Evolutionary conservation across 2,113 vertebrate species (phyloP), one percentile per base, ranked within the genome.

Genomic region (Podarcis muralis): DNA sequence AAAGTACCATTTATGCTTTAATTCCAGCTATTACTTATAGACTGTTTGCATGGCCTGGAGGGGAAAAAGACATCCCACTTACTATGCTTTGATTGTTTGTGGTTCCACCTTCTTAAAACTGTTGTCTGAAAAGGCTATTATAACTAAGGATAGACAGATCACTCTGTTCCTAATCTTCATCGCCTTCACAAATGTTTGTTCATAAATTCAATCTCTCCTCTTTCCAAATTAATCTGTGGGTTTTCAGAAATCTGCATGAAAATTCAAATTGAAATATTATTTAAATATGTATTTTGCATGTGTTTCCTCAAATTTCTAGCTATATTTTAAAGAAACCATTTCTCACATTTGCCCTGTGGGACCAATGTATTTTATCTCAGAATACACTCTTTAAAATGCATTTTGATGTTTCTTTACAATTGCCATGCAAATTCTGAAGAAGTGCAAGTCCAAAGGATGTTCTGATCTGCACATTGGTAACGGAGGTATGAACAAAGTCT

Each of bases 1-100:
- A 25, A 65, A 81, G 65, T 57, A 80, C 81, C 65, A 71, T 81
- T 87, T 81, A 81, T 81, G 77, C 76, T 71, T 87, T 65, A 87
- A 87, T 80, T 80, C 85, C 76, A 57, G 57, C 76, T 59, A 87
- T 80, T 87, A 71, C 80, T 87, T 87, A 87, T 77, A 68, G 27
- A 23, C 43, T 32, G 37, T 86, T n/a, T 86, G 75, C 75, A 78
- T 78, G 59, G 85, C 37, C 37, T 68, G 59, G 7, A 57, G 43
- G 43, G 9, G 8, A 2, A 9, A 48, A 2, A 48, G 43, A 48
- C 43, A 48, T 48, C 43, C 43, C 43, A 80, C 22, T 80, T 80
- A 69, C 76, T 35, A 43, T 53, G n/a, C 30, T 80, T 71, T 37
- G 53, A 23, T 57, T 85, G 53, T 62, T 57, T 80, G 65, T 80